phyloP scores from a whole-genome alignment of 2,113 vertebrate genomes.

The Zapornia atra region DNA sequence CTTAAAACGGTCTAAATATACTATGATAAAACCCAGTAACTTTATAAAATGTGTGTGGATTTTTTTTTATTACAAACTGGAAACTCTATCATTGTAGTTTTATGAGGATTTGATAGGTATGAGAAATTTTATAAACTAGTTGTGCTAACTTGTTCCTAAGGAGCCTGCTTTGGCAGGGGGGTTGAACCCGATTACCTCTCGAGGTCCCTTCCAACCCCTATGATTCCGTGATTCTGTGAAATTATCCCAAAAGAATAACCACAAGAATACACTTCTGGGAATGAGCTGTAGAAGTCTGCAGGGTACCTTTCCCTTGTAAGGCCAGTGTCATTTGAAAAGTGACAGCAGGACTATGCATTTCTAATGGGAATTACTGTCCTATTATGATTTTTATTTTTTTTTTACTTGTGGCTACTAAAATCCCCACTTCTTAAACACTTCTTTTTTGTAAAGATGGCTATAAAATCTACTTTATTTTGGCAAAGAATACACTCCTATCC shows the following conservation, averaged over 20 bases:
- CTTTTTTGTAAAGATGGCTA: neutral
- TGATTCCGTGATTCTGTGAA: neutral
- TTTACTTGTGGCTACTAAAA: neutral
- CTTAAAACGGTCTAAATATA: neutral
- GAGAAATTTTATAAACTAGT: neutral
- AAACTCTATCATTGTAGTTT: neutral
- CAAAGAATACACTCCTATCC: neutral
- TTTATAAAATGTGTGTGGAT: neutral
- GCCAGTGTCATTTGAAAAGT: neutral
- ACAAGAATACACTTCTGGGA: neutral
- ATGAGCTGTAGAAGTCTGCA: neutral
- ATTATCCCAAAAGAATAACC: neutral
- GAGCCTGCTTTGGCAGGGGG: too few relatives aligned
- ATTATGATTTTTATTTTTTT: neutral
- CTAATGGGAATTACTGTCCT: neutral
- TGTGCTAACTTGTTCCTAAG: neutral
- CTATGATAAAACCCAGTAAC: neutral
- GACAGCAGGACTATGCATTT: neutral
- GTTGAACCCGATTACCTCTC: too few relatives aligned
- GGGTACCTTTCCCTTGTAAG: neutral
- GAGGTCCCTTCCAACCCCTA: too few relatives aligned
- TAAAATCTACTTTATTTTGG: neutral
- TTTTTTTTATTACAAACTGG: neutral
- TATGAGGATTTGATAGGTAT: neutral
- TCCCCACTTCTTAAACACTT: neutral